Percentiles rank a stretch among this genome's conserved stretches.
These are phyloP conservation scores for Pseudois nayaur DNA, from an alignment of 2,113 vertebrate genomes.

Conservation along the genomic window DNA sequence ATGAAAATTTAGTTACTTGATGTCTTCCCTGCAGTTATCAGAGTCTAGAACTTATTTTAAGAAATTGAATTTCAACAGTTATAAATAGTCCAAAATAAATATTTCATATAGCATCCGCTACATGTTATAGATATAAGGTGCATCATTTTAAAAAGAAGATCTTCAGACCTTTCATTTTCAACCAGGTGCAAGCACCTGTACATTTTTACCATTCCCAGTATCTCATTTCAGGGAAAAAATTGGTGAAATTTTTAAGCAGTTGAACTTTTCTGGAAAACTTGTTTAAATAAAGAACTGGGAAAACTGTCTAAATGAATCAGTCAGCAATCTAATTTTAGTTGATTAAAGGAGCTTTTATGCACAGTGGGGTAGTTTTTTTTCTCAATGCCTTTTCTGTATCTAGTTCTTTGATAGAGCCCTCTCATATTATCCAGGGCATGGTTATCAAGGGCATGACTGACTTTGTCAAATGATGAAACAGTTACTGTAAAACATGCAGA, in stretches of 20 bases:
- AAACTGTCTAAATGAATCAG: not conserved
- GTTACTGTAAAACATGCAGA: not conserved
- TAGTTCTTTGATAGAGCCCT: not conserved
- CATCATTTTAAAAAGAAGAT: not conserved
- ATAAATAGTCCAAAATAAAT: not conserved
- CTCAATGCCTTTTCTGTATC: not conserved
- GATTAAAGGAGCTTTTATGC: not conserved
- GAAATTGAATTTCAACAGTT: not conserved
- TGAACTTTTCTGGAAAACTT: not conserved
- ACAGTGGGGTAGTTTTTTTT: not conserved
- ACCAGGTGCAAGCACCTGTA: not conserved
- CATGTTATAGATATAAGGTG: not conserved
- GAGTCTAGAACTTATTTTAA: not conserved
- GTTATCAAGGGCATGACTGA: not conserved
- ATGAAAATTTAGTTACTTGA: not conserved
- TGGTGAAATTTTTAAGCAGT: not conserved
- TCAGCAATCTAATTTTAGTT: not conserved
- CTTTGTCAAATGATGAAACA: not conserved
- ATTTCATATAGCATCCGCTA: not conserved
- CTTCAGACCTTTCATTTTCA: not conserved
- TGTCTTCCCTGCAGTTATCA: not conserved
- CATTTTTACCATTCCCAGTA: not conserved
- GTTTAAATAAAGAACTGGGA: not conserved
- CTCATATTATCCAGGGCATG: not conserved
- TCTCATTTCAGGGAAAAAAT: not conserved